These are phyloP conservation scores for Apis laboriosa DNA, from an alignment of 1,140 invertebrate genomes.

Conservation along the genomic window DNA sequence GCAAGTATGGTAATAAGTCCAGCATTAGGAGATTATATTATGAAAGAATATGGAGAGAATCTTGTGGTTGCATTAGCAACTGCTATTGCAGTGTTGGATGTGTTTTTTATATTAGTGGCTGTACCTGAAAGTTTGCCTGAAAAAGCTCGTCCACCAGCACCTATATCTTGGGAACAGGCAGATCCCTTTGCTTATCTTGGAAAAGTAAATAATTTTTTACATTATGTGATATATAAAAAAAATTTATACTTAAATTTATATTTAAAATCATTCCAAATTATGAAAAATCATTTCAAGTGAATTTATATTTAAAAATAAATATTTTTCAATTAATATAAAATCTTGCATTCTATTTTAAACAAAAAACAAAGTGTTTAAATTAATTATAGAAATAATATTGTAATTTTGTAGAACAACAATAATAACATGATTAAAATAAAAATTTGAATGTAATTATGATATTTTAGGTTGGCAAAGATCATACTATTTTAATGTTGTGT, in stretches of 20 bases:
- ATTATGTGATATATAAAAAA: not conserved
- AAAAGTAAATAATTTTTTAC: conserved; percentile 83
- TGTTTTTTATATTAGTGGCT: conserved; percentile 98
- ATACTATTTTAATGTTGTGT: conserved; percentile 97
- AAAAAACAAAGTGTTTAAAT: not conserved
- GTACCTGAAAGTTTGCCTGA: conserved; percentile 99
- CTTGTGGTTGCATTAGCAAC: conserved; percentile 98
- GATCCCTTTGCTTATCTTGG: conserved; percentile 93
- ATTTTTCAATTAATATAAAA: not conserved
- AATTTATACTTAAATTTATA: not conserved
- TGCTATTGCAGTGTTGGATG: conserved; percentile 96
- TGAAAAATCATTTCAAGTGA: not conserved
- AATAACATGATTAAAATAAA: not conserved
- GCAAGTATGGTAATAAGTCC: conserved; percentile 99
- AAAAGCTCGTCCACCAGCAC: conserved; percentile 91
- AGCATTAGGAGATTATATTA: conserved; percentile 96
- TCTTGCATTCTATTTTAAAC: conserved; percentile 1
- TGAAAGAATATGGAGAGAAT: conserved; percentile 93
- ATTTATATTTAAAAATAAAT: conserved; percentile 20
- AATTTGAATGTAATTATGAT: not conserved
- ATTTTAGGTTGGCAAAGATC: conserved; percentile 94
- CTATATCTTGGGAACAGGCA: conserved; percentile 97
- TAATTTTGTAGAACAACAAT: not conserved
- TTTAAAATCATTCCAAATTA: conserved; percentile 6
- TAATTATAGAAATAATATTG: not conserved